These are phyloP conservation scores for Tetragonula clypearis DNA, from an alignment of 1,140 invertebrate genomes.

Conservation along the genomic window DNA sequence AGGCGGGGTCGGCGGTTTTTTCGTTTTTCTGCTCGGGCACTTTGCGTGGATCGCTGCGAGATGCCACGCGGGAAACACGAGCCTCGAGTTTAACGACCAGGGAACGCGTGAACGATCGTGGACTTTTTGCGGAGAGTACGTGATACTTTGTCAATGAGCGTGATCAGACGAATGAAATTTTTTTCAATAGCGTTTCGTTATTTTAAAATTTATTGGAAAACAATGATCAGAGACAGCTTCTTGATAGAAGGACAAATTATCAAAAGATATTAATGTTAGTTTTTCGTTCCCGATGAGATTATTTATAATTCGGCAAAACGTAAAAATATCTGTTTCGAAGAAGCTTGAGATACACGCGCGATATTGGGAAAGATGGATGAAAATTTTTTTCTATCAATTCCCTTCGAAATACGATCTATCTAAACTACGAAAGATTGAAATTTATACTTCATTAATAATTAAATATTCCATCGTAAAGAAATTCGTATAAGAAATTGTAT, in stretches of 20 bases:
- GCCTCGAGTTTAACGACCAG: background rate
- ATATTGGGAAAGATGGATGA: no score
- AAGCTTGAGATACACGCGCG: no score
- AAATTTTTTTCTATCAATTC: no score
- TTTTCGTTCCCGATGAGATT: no score
- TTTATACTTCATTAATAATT: no score
- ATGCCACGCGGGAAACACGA: background rate
- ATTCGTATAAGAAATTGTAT: background rate
- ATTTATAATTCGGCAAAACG: no score
- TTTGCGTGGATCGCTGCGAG: background rate
- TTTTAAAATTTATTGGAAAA: background rate
- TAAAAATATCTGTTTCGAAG: no score
- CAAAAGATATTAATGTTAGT: no score
- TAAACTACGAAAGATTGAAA: no score
- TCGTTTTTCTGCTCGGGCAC: conserved; percentile 19
- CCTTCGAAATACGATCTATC: no score
- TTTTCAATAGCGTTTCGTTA: background rate
- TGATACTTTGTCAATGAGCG: background rate
- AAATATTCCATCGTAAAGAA: background rate
- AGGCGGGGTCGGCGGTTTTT: conserved; percentile 69
- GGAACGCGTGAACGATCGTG: background rate
- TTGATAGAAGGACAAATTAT: no score
- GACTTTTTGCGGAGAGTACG: background rate
- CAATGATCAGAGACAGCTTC: no score
- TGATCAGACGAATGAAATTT: background rate